These are phyloP conservation scores for Rhagologus leucostigma DNA, from an alignment of 2,113 vertebrate genomes.

Conservation along the genomic window DNA sequence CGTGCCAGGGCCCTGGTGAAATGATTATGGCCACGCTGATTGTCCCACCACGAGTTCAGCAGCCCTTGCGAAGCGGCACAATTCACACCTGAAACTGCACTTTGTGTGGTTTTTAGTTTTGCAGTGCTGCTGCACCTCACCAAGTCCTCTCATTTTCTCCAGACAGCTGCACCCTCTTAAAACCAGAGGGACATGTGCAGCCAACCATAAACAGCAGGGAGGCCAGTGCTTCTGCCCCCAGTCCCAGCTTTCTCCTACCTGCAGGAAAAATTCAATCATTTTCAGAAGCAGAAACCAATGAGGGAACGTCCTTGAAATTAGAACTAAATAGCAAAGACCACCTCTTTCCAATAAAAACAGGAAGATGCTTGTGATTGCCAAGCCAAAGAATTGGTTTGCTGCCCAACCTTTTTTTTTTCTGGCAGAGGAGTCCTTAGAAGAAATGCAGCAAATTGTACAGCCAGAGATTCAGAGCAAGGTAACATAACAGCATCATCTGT, in stretches of 20 bases:
- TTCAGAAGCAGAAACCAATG: not conserved
- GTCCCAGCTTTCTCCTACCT: not conserved
- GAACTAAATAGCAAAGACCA: not conserved
- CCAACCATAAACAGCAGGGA: not conserved
- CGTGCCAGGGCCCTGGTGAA: fast-evolving
- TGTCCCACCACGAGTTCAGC: not conserved
- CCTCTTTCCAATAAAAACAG: not conserved
- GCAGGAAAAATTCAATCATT: not conserved
- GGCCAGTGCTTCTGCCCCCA: not conserved
- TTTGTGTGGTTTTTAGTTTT: not conserved
- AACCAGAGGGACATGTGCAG: fast-evolving
- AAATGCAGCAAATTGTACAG: not conserved
- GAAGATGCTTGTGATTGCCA: not conserved
- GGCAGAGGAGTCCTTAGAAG: not conserved
- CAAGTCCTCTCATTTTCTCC: not conserved
- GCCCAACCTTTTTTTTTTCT: not conserved
- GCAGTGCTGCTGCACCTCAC: not conserved
- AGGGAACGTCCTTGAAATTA: not conserved
- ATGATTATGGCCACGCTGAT: fast-evolving
- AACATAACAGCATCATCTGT: not conserved
- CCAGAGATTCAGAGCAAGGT: not conserved
- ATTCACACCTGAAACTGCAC: not conserved
- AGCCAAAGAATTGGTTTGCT: not conserved
- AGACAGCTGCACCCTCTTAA: not conserved
- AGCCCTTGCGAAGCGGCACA: not conserved